Evolutionary conservation across 1,140 invertebrate species (phyloP), one percentile per base, ranked within the genome.

Genomic region (Argopecten irradians): DNA sequence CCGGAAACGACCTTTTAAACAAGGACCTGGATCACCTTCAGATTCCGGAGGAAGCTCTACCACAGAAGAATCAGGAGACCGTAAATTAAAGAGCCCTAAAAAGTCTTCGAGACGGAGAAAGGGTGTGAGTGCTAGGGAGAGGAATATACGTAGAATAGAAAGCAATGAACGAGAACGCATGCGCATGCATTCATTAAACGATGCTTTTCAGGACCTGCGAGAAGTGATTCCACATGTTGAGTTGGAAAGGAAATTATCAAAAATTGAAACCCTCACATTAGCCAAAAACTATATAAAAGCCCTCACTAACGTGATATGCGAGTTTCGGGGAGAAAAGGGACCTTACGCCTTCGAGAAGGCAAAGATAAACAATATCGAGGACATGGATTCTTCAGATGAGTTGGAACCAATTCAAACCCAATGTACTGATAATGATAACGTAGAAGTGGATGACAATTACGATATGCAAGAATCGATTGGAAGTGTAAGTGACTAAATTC

Each of bases 261-360:
- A 98, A 96, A 98, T 98, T 90, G 98, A 98, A 95, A 98, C 98
- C 16, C 95, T 98, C 28, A 98, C 98, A 22, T 95, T 98, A 93
- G 98, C 98, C 91, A 98, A 98, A 95, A 98, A 98, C 96, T 98
- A 98, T 95, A 98, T 98, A 94, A 98, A 98, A 96, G 98, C 98
- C 35, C 96, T 98, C 90, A 98, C 98, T 84, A 98, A 98, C 95
- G 97, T 98, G 89, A 98, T 98, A 94, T 97, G 97, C 95, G 97
- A 97, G 92, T 97, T 97, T 96, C 96, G 97, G 87, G 97, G 97
- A 84, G 97, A 97, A 89, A 89, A 90, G 1, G 83, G 35, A 28
- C 89, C 89, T 0, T 90, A 90, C 33, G 82, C 35, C 0, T 90
- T 90, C 39, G 87, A 88, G 55, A 71, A 71, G 55, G 55, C 55